These are phyloP conservation scores for Entomyzon cyanotis DNA, from an alignment of 2,113 vertebrate species.

Conservation along the genomic window DNA sequence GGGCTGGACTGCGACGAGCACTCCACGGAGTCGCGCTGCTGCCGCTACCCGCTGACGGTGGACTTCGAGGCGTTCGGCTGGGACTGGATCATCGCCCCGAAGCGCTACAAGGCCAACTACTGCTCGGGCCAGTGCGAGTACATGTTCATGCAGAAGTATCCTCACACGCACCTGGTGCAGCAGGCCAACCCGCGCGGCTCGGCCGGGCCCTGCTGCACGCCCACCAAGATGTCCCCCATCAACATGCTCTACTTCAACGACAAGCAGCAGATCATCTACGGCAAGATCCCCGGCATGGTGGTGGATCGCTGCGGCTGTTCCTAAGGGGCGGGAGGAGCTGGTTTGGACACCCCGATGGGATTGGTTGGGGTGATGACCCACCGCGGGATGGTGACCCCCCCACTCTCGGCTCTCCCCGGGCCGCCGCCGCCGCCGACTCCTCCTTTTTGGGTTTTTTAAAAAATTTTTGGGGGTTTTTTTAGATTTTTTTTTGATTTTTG, in stretches of 20 bases:
- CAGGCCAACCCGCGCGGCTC: constrained; percentile 95
- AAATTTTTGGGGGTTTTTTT: not conserved
- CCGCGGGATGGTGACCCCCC: no score
- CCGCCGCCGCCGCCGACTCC: no score
- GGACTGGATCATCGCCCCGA: constrained; percentile 99
- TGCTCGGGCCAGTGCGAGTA: constrained; percentile 99
- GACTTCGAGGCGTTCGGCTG: constrained; percentile 98
- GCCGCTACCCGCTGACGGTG: constrained; percentile 95
- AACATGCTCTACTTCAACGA: constrained; percentile 99
- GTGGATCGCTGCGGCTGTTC: constrained; percentile 97
- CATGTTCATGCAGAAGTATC: constrained; percentile 99
- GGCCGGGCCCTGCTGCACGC: constrained; percentile 95
- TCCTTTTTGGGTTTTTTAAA: no score
- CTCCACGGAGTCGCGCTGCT: constrained; percentile 95
- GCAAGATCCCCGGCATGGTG: constrained; percentile 98
- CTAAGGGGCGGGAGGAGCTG: constrained; percentile 58
- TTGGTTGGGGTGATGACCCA: no score
- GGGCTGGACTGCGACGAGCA: constrained; percentile 97
- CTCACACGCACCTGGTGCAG: constrained; percentile 96
- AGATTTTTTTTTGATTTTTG: no score
- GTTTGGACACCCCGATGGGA: no score
- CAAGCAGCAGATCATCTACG: constrained; percentile 99
- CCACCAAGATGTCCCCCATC: constrained; percentile 99
- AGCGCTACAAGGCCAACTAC: constrained; percentile 99
- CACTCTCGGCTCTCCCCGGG: not conserved